Base-by-base conservation (phyloP, 2,113 vertebrate genomes). In the Semicossyphus pulcher region DNA sequence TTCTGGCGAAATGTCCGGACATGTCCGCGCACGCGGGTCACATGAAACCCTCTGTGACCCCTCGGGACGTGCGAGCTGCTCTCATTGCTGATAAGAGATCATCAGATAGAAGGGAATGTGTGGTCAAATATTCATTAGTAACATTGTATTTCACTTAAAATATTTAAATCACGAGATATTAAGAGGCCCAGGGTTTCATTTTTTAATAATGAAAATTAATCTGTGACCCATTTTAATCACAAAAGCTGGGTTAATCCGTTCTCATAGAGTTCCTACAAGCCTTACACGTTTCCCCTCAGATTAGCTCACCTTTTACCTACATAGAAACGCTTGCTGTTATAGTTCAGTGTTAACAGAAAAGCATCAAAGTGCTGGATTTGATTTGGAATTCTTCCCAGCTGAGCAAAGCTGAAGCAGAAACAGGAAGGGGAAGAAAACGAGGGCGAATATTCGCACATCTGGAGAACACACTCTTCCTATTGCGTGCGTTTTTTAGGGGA, bases 171-270 rank as follows among this genome's bases (percentile, higher is more conserved):
- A 2, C 1, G 10, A 16, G 3, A 10, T 5, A 12, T 7, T 12
- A 42, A 18, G n/a, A 65, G 32, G 25, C 26, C 8, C 4, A 5
- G 26, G 14, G 1, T 26, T 42, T 8, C 8, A 2, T 58, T 66
- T 67, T 47, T 42, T 7, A 76, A 57, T 69, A 75, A 58, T 77
- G 34, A 67, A 42, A 81, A 81, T 64, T 9, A 74, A 68, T 77
- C 74, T 61, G 14, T 47, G 77, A 78, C 68, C 72, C 70, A 70
- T 82, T 86, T 86, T 41, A 51, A 78, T 80, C 64, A 60, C 28
- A 71, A 41, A 39, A 76, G 53, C 72, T 10, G 72, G 63, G 60
- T 68, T 72, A 80, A 80, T 86, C 75, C 64, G 51, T 23, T 21
- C 49, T 54, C 29, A 0, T 48, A 64, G 70, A 23, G 29, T 0